A percentile compares a stretch with the other conserved stretches of the same genome.
phyloP scores from a whole-genome alignment of 23 tunicate genomes.

The Botrylloides violaceus region DNA sequence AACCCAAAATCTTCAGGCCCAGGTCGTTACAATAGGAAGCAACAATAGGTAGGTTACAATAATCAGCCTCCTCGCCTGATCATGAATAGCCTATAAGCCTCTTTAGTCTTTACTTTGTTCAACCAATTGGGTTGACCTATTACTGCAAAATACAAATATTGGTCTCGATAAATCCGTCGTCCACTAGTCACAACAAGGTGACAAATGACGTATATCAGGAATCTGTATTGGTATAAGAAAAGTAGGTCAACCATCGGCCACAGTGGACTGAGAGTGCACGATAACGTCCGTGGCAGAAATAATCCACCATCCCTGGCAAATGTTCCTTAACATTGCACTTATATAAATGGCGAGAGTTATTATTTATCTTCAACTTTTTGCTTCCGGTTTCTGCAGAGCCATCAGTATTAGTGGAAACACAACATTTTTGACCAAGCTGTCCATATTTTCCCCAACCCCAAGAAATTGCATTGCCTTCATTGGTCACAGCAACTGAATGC shows the following conservation, averaged over 20 bases:
- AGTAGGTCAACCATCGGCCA: not conserved
- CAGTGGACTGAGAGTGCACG: not conserved
- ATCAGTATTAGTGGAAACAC: not conserved
- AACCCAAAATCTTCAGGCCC: too few species aligned
- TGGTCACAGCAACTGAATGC: conserved; percentile 48
- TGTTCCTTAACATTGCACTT: not conserved
- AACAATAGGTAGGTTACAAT: too few species aligned
- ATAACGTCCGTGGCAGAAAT: not conserved
- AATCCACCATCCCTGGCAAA: not conserved
- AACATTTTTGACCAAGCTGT: conserved; percentile 57
- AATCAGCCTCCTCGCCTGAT: too few species aligned
- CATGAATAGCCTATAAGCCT: too few species aligned
- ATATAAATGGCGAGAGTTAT: not conserved
- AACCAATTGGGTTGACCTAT: too few species aligned
- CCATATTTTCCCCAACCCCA: conserved; percentile 94
- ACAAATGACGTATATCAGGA: not conserved
- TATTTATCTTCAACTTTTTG: not conserved
- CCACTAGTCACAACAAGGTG: too few species aligned
- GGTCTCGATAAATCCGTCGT: too few species aligned
- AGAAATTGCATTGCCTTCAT: conserved; percentile 36
- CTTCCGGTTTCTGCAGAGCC: too few species aligned
- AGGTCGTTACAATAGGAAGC: too few species aligned
- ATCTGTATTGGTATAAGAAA: not conserved
- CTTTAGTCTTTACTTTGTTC: too few species aligned
- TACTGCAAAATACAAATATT: too few species aligned